These are phyloP conservation scores for Microtus pennsylvanicus DNA, from an alignment of 2,113 vertebrate species.

Conservation along the genomic window DNA sequence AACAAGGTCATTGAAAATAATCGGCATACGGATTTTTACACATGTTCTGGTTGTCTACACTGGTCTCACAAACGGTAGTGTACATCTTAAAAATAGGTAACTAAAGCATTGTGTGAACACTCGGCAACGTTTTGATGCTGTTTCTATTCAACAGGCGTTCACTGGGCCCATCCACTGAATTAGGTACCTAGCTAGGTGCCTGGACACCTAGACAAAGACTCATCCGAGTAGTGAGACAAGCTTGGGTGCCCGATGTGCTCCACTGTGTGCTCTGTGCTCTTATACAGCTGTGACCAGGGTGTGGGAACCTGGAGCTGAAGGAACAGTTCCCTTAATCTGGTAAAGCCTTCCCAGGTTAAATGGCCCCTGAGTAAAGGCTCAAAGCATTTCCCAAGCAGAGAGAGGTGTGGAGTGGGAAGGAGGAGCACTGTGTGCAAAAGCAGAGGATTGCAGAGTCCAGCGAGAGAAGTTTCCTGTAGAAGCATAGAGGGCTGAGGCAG, in stretches of 20 bases:
- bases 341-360: conserved; percentile 1
- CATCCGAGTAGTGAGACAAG: not conserved
- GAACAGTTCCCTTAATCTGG: not conserved
- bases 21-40: not conserved
- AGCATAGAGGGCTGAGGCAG: not conserved
- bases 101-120: not conserved
- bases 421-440: not conserved
- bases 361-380: conserved; percentile 36
- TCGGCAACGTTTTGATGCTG: not conserved
- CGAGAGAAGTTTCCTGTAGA: not conserved
- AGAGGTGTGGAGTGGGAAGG: not conserved
- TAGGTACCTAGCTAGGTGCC: not conserved
- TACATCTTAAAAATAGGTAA: conserved; percentile 37
- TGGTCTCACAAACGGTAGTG: not conserved
- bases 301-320: not conserved
- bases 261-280: not conserved
- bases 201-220: not conserved
- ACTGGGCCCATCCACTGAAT: not conserved
- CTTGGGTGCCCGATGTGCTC: not conserved
- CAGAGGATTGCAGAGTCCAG: not conserved
- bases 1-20: conserved; percentile 33
- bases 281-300: not conserved
- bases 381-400: conserved; percentile 9
- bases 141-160: not conserved
- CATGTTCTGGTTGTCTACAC: conserved; percentile 22